Evolutionary conservation across 2,888 invertebrate genomes (phyloP), one percentile per base, ranked within the genome.

Genomic region (Drosophila mimica): DNA sequence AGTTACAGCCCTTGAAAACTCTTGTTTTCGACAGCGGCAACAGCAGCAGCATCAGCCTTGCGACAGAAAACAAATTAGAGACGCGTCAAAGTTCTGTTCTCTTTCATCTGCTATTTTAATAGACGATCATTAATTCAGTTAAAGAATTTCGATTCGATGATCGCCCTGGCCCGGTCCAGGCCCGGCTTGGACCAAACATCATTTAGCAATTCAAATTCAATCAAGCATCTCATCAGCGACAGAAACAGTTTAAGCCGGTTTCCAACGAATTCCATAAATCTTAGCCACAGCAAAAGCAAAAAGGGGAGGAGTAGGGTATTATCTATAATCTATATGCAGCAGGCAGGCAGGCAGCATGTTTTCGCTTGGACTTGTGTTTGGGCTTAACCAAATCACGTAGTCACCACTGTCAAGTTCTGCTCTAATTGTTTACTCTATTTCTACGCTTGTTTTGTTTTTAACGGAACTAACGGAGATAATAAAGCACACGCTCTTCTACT

Each of bases 151-250:
- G 72, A 79, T 69, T 81, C 64, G 64, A 82, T 67, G 66, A 85
- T 86, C 76, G 80, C 56, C 58, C 54, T 51, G 58, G 56, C 54
- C 49, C 65, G 43, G 63, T 15, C 51, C 43, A 38, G 15, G 17
- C 34, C 13, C 28, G 56, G n/a, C 56, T 56, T 38, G 28, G n/a
- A 28, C 46, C 46, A 46, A 56, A 66, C 53, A 76, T 69, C 78
- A 76, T 90, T 86, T 90, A 88, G 88, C 82, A 86, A 86, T 86
- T 89, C 84, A 90, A 84, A 84, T 89, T 85, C 88, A 89, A 88
- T 79, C 89, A 77, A 83, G 60, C 64, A 67, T 53, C 63, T 36
- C 38, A 56, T n/a, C 38, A 54, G 7, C 31, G 36, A 34, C 34
- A 70, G 31, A 34, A 51, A 71, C 59, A 58, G 67, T 65, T 73